Conservation (phyloP, 2,797 vertebrate species). For the Pempheris klunzingeri region DNA sequence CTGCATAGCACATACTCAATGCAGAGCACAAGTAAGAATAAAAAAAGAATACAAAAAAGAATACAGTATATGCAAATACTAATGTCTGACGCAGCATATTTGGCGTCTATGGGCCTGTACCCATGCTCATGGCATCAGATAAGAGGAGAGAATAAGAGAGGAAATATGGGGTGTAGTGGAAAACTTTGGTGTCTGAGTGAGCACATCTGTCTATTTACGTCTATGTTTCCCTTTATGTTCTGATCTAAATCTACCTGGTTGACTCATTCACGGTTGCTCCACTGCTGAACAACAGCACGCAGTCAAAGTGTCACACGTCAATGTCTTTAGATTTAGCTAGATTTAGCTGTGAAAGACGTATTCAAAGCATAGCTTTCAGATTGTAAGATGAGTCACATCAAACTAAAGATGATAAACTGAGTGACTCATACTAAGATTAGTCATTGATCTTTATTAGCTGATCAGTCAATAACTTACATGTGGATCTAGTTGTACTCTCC, state of each 20-base stretch:
- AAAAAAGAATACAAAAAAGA: background rate
- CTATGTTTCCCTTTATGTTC: slow-evolving; percentile 34
- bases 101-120: slow-evolving; percentile 30
- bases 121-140: slow-evolving; percentile 45
- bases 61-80: slow-evolving; percentile 1
- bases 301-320: background rate
- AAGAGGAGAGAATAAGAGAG: slow-evolving; percentile 6
- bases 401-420: background rate
- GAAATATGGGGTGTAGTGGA: slow-evolving; percentile 40
- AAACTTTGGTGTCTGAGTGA: slow-evolving; percentile 48
- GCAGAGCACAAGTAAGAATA: background rate
- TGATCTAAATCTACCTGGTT: slow-evolving; percentile 39
- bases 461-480: background rate
- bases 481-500: background rate
- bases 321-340: background rate
- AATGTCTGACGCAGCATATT: slow-evolving; percentile 45
- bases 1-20: background rate
- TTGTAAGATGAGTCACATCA: slow-evolving; percentile 37
- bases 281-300: slow-evolving; percentile 9
- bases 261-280: slow-evolving; percentile 32
- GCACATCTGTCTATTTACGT: slow-evolving; percentile 33
- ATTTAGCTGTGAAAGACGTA: background rate
- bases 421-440: slow-evolving; percentile 50
- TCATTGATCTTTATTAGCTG: slow-evolving; percentile 39
- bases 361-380: background rate